These are phyloP conservation scores for Leucophenga montana DNA, from an alignment of 2,888 invertebrate genomes.

Conservation along the genomic window DNA sequence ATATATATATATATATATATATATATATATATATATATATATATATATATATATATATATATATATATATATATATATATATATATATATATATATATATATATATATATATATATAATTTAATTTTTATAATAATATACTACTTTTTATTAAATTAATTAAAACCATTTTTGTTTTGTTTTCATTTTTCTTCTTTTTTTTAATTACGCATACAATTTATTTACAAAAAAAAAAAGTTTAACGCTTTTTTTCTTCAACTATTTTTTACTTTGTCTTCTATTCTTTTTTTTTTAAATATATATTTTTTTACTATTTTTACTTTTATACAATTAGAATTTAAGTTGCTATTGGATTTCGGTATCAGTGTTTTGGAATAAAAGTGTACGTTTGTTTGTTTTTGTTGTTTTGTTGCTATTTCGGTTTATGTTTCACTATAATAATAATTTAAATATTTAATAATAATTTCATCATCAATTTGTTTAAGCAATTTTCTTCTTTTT, in stretches of 20 bases:
- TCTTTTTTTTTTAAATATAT: conserved; percentile 37
- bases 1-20: conserved; percentile 43
- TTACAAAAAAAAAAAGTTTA: conserved; percentile 29
- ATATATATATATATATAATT: conserved; percentile 25
- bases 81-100: conserved; percentile 37
- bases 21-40: conserved; percentile 40
- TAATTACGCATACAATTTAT: conserved; percentile 28
- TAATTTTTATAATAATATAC: conserved; percentile 9
- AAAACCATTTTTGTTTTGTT: conserved; percentile 2
- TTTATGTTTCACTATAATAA: conserved; percentile 14
- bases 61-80: conserved; percentile 40
- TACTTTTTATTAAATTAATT: conserved; percentile 19
- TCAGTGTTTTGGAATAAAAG: conserved; percentile 60
- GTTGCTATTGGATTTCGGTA: conserved; percentile 41
- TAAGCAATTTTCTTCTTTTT: neutral
- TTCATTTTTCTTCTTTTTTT: conserved; percentile 9
- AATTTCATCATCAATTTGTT: conserved; percentile 5
- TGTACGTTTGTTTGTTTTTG: conserved; percentile 41
- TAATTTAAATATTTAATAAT: conserved; percentile 17
- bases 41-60: conserved; percentile 40
- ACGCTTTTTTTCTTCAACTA: conserved; percentile 34
- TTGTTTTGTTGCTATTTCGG: conserved; percentile 35
- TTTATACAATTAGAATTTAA: conserved; percentile 34
- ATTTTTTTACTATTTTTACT: conserved; percentile 36
- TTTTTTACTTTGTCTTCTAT: conserved; percentile 27